These are phyloP conservation scores for Prunella strophiata DNA, from an alignment of 2,797 vertebrate species.

Conservation along the genomic window DNA sequence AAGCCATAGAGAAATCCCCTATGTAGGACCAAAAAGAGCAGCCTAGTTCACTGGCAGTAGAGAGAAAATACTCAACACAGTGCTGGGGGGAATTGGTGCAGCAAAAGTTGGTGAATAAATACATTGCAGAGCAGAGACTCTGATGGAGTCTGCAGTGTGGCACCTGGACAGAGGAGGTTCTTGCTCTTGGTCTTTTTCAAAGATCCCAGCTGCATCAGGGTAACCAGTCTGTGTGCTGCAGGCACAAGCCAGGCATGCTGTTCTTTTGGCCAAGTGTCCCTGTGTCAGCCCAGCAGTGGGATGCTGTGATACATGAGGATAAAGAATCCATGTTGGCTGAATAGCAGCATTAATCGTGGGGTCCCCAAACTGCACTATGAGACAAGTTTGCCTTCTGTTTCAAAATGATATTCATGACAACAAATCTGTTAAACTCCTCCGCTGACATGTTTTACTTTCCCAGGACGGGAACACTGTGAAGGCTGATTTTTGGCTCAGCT, in stretches of 20 bases:
- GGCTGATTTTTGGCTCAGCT: constrained; percentile 15
- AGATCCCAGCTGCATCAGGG: not conserved
- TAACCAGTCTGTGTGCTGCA: not conserved
- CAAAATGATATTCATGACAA: constrained; percentile 66
- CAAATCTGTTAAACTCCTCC: constrained; percentile 75
- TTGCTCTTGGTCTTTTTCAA: not conserved
- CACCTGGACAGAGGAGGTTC: not conserved
- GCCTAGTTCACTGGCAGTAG: not conserved
- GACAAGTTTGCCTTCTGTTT: constrained; percentile 77
- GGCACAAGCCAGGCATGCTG: not conserved
- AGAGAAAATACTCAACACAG: not conserved
- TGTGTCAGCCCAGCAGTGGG: not conserved
- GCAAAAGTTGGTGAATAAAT: not conserved
- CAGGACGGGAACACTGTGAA: constrained; percentile 61
- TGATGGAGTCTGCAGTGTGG: not conserved
- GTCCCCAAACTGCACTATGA: constrained; percentile 42
- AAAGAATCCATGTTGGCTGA: constrained; percentile 16
- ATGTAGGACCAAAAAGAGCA: not conserved
- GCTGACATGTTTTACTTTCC: constrained; percentile 67
- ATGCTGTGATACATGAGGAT: not conserved
- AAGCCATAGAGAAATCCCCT: not conserved
- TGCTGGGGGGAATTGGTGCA: not conserved
- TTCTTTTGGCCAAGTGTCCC: not conserved
- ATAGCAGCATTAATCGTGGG: constrained; percentile 60
- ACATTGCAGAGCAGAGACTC: not conserved